Base-by-base conservation (phyloP, 2,888 invertebrate species). In the Lasioglossum oenotherae region DNA sequence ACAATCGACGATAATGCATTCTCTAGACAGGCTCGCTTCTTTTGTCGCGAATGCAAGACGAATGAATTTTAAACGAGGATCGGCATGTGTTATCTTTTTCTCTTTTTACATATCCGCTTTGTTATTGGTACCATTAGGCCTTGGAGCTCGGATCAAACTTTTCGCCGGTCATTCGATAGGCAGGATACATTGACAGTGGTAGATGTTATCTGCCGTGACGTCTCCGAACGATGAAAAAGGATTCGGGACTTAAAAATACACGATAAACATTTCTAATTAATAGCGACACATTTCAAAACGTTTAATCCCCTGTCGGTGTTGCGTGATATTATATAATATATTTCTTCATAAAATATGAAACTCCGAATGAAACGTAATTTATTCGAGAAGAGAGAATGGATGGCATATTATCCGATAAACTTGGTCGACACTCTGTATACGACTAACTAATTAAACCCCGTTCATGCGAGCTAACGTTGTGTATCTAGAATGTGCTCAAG, bases 1-100 rank as follows among this genome's bases (percentile, higher is more conserved):
- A 67, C 83, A 78, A 84, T 84, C 74, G 84, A 31, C 38, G 46
- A 84, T 84, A 83, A 84, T 77, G 60, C 60, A n/a, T 64, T 64
- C 60, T 31, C 27, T 64, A 27, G 60, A 64, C 60, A 27, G 60
- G 60, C 60, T 27, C 60, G 60, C 16, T 72, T 60, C 35, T 76
- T 76, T 75, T n/a, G 46, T 83, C 38, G 35, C 31, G 12, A 41
- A 71, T n/a, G 27, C 35, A 31, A 83, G 83, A 72, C 60, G 83
- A 72, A 76, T 64, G 83, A 75, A 72, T 82, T 64, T 75, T 60
- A 23, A 57, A 60, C 38, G 31, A 72, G 44, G 69, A 69, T 53
- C 27, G 10, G 69, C n/a, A n/a, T 44, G 71, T 27, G n/a, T 35
- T 23, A 19, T 31, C 35, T 35, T 23, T 23, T 23, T 23, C 8